Evolutionary conservation across 1,140 invertebrate species (phyloP).

Genomic region (Matsumurasca onukii): DNA sequence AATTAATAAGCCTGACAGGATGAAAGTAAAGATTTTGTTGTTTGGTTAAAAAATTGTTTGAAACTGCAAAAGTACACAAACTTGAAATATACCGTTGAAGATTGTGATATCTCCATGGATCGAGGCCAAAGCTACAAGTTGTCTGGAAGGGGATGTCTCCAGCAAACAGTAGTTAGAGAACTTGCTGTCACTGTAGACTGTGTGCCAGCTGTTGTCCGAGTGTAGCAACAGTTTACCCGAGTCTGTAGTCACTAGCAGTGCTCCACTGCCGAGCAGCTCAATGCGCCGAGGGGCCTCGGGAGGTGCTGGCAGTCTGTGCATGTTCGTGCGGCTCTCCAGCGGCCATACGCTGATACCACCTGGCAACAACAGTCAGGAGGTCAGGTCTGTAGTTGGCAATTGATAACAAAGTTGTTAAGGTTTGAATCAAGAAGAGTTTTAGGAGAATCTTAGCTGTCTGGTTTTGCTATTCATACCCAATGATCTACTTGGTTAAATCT

Average conservation of each 20-base stretch:
- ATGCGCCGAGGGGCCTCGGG: conserved; percentile 6
- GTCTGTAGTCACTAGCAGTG: conserved; percentile 51
- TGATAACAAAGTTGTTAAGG: too few species aligned
- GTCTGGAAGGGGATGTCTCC: conserved; percentile 55
- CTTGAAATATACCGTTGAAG: too few species aligned
- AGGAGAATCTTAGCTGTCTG: too few species aligned
- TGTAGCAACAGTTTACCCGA: conserved; percentile 41
- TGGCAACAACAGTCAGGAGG: too few species aligned
- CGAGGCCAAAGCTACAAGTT: conserved; percentile 57
- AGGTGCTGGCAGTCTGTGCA: conserved; percentile 1
- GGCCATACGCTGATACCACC: conserved; percentile 60
- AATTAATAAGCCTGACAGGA: too few species aligned
- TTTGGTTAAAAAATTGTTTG: too few species aligned
- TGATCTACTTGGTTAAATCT: too few species aligned
- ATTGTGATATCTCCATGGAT: conserved; percentile 57
- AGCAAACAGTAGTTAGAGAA: conserved; percentile 58
- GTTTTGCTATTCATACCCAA: too few species aligned
- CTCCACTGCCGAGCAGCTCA: background rate
- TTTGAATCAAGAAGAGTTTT: too few species aligned
- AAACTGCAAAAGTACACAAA: too few species aligned
- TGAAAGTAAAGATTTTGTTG: too few species aligned
- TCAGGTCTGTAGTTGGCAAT: too few species aligned
- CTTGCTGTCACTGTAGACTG: conserved; percentile 48
- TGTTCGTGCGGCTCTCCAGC: background rate
- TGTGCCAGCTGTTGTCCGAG: conserved; percentile 31